Evolutionary conservation across 2,888 invertebrate genomes (phyloP).

Genomic region (Pammene aurita): DNA sequence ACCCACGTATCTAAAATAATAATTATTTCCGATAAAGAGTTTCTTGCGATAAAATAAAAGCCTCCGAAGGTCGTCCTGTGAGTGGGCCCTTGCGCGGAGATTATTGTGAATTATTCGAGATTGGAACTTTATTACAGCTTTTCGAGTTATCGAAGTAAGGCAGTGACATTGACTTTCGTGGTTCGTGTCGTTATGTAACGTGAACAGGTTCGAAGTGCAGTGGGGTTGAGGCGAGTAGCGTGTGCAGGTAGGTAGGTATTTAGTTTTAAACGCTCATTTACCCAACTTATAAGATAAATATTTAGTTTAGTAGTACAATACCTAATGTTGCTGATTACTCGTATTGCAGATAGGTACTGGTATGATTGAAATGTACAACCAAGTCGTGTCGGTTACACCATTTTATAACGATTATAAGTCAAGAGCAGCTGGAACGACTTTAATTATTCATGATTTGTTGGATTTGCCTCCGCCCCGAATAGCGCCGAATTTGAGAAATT

Average conservation of each 20-base stretch:
- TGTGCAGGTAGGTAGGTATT: background rate
- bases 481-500: no score
- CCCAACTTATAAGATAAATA: no score
- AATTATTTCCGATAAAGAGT: conserved; percentile 47
- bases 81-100: conserved; percentile 26
- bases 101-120: conserved; percentile 21
- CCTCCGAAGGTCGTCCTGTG: conserved; percentile 44
- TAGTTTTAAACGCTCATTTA: no score
- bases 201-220: conserved; percentile 30
- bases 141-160: conserved; percentile 9
- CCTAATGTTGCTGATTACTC: no score
- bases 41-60: conserved; percentile 57
- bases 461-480: no score
- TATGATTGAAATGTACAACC: no score
- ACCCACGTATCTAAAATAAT: conserved; percentile 25
- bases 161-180: conserved; percentile 34
- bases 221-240: conserved; percentile 3
- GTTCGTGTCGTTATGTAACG: conserved; percentile 25
- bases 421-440: no score
- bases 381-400: no score
- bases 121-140: conserved; percentile 27
- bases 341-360: no score
- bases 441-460: no score
- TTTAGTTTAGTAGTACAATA: no score
- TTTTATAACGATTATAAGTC: no score